Conservation (phyloP, 2,888 invertebrate genomes). For the Alloscopus bannaensis region DNA sequence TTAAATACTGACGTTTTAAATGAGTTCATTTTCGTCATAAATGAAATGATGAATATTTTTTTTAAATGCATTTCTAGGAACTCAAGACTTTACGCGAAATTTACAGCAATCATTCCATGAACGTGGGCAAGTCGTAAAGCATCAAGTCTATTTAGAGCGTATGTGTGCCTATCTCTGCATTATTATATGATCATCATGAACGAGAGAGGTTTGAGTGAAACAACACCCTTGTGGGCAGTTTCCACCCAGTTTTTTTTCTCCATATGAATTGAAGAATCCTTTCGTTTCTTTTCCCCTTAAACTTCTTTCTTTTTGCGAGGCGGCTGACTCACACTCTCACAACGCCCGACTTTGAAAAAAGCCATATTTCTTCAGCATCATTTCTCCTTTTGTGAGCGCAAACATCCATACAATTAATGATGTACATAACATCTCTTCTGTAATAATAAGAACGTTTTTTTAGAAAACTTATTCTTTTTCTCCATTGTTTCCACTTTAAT, state of each 20-base stretch:
- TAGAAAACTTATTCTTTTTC: too few relatives aligned
- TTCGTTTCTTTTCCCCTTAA: conserved; percentile 16
- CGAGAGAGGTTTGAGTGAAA: conserved; percentile 42
- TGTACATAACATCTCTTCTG: too few relatives aligned
- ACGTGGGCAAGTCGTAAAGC: neutral
- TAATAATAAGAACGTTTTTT: too few relatives aligned
- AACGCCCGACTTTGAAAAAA: neutral
- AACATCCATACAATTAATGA: too few relatives aligned
- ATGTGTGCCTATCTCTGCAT: neutral
- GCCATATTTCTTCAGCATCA: neutral
- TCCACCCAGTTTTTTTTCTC: conserved; percentile 38
- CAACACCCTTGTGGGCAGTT: conserved; percentile 60
- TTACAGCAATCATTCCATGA: neutral
- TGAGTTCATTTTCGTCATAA: too few relatives aligned
- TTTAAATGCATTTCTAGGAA: neutral
- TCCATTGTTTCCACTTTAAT: too few relatives aligned
- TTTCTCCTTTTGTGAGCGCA: too few relatives aligned
- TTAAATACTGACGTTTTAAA: too few relatives aligned
- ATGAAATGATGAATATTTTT: neutral
- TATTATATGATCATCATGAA: conserved; percentile 45
- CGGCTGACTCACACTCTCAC: conserved; percentile 6
- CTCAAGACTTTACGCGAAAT: neutral
- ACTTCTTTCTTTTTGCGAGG: conserved; percentile 24
- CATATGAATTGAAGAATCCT: conserved; percentile 53
- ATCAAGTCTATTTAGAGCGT: neutral